Percentiles rank a stretch among this genome's conserved stretches.
Evolutionary conservation across 1,140 invertebrate genomes (phyloP).

Genomic region (Drosophila bocqueti): DNA sequence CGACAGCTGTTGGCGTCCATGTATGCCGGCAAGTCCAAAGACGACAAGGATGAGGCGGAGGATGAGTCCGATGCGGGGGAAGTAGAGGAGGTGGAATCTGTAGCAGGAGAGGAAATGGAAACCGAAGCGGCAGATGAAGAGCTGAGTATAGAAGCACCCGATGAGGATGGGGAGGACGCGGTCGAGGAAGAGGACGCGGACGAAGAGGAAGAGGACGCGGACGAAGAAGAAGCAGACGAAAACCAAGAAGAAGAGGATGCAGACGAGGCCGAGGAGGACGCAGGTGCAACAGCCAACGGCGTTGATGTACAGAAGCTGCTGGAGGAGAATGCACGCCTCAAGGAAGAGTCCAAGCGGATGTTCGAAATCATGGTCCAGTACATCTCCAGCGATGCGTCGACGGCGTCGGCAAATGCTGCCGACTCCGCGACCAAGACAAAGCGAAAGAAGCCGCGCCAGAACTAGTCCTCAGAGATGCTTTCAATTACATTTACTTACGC

Average conservation of each 20-base stretch:
- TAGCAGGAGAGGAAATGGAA: neutral
- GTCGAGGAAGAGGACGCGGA: neutral
- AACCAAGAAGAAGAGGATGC: too few relatives aligned
- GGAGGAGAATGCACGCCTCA: constrained; percentile 51
- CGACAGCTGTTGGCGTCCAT: neutral
- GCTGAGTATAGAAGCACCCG: too few relatives aligned
- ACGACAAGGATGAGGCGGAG: neutral
- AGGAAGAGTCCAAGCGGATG: constrained; percentile 35
- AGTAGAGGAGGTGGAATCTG: neutral
- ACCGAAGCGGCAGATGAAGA: neutral
- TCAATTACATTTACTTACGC: constrained; percentile 43
- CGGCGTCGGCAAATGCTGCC: too few relatives aligned
- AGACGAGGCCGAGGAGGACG: neutral
- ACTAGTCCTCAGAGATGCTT: constrained; percentile 14
- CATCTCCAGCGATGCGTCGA: neutral
- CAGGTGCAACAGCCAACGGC: constrained; percentile 77
- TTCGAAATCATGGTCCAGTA: constrained; percentile 24
- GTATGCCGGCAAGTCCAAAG: neutral
- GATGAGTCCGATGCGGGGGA: constrained; percentile 1
- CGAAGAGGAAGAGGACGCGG: neutral
- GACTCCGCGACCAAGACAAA: constrained; percentile 6
- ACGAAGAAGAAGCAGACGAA: neutral
- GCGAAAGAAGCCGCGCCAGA: constrained; percentile 31
- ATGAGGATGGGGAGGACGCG: neutral
- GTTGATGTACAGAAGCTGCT: constrained; percentile 54